A percentile compares a stretch with the other conserved stretches of the same genome.
Conservation (phyloP, 2,113 vertebrate genomes). For the Myrmecobius fasciatus region DNA sequence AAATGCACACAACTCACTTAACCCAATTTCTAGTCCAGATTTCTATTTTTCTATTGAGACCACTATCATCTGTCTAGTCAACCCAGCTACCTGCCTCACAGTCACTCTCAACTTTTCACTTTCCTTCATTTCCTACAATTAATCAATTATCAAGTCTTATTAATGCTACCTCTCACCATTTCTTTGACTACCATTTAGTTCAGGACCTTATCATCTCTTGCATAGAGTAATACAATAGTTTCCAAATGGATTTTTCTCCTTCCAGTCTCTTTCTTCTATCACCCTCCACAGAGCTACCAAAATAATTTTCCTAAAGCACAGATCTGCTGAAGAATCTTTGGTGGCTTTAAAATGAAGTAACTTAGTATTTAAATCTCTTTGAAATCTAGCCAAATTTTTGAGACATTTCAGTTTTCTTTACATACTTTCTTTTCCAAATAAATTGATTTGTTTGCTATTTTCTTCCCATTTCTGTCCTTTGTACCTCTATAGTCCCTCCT, state of each 20-base stretch:
- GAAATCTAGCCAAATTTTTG: neutral
- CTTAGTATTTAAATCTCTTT: neutral
- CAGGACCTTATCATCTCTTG: neutral
- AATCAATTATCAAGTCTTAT: neutral
- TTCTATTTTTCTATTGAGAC: neutral
- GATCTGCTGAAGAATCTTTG: neutral
- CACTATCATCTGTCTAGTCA: neutral
- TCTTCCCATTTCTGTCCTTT: neutral
- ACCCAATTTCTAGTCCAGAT: neutral
- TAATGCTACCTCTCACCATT: neutral
- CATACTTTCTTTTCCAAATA: neutral
- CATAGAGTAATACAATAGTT: neutral
- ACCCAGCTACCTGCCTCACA: neutral
- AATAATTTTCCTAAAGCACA: neutral
- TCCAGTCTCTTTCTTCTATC: neutral
- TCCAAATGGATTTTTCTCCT: neutral
- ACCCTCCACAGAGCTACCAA: neutral
- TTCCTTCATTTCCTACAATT: neutral
- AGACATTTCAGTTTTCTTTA: neutral
- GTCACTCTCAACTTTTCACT: neutral
- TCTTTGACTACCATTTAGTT: neutral
- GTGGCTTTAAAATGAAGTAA: neutral
- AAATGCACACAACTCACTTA: neutral
- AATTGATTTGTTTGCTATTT: neutral
- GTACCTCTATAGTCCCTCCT: neutral